Percentiles rank a stretch among this genome's conserved stretches.
Conservation (phyloP, 2,113 vertebrate species). For the Orientallactaga bullata region DNA sequence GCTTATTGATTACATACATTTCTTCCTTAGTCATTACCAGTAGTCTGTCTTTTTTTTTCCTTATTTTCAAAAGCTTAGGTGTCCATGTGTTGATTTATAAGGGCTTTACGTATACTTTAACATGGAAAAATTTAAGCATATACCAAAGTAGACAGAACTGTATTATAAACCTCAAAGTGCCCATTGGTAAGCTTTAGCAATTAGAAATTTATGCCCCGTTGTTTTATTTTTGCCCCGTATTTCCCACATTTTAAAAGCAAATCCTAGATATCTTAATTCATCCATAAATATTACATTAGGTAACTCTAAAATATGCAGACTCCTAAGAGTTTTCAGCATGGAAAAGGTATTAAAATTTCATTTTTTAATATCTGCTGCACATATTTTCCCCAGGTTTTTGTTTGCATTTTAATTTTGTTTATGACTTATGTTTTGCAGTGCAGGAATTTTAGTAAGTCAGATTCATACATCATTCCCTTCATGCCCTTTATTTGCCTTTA, state of each 20-base stretch:
- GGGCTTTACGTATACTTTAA: conserved; percentile 19
- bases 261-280: background rate
- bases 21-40: conserved; percentile 45
- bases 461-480: background rate
- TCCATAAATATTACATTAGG: background rate
- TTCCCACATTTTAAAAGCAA: background rate
- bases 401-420: conserved; percentile 48
- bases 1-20: background rate
- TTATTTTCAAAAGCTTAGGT: background rate
- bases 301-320: background rate
- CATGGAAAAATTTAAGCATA: background rate
- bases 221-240: background rate
- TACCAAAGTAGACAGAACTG: background rate
- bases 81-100: background rate
- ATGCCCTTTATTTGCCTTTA: background rate
- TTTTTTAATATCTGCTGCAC: background rate
- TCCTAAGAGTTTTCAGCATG: background rate
- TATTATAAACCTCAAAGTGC: background rate
- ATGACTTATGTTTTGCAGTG: background rate
- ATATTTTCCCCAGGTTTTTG: background rate
- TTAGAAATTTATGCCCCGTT: background rate
- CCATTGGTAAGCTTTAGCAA: background rate
- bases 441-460: background rate
- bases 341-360: background rate
- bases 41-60: background rate